Evolutionary conservation across 2,797 vertebrate genomes (phyloP), one percentile per base, ranked within the genome.

Genomic region (Miichthys miiuy): DNA sequence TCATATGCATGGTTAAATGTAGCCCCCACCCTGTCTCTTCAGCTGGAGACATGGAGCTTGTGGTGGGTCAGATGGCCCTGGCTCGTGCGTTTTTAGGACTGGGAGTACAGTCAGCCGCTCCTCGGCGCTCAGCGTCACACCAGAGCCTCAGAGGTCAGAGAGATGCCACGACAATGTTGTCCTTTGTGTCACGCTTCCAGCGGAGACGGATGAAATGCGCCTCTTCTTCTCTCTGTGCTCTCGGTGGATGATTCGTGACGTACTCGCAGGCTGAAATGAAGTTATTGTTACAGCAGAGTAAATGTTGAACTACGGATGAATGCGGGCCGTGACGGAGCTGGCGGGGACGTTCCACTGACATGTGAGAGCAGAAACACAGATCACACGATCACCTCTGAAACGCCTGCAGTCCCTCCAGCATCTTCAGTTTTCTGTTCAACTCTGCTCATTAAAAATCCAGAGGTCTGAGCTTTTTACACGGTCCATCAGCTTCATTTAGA

Each of bases 221-320:
- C 47, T 79, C 44, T 68, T 38, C 17, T 58, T 34, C 41, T 67
- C 27, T 23, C 46, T 18, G 44, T 30, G 57, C 58, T 17, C 47
- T 78, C 46, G 41, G 52, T 41, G 69, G 57, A 75, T 25, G 57
- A 74, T 71, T 54, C 1, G 38, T 86, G 69, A 80, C 58, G 9
- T 74, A 23, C 75, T 77, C 7, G 0, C 52, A 2, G 38, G 42
- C 74, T 86, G 65, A 62, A 64, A 77, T 64, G n/a, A 77, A 69
- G 55, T 72, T 76, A 72, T 85, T 83, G 85, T 91, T 74, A 57
- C 68, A 61, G 46, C 78, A 63, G 82, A 89, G 81, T 81, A 85
- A 85, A 86, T 81, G 80, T 82, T 78, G 75, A 76, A 68, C 20
- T 34, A 27, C 18, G 52, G 68, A 70, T 71, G 81, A 88, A 84